Evolutionary conservation across 1,140 invertebrate genomes (phyloP).

Genomic region (Harlomillsia oculata): DNA sequence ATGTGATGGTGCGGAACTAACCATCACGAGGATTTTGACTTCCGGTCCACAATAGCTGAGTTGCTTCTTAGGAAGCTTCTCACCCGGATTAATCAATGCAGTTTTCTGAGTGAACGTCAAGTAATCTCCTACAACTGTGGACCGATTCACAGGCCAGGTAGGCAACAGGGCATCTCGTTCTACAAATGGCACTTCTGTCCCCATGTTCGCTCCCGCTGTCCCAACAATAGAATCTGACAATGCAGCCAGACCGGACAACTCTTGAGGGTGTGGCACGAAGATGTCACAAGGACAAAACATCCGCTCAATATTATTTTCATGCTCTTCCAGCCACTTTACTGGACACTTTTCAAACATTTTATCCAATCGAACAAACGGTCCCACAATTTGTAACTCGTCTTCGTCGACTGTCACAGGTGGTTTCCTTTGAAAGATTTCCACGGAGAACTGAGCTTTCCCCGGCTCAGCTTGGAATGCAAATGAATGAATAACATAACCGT

Average conservation of each 20-base stretch:
- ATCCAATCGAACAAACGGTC: not conserved
- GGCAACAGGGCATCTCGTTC: constrained; percentile 1
- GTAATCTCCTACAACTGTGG: constrained; percentile 9
- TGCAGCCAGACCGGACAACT: too few species aligned
- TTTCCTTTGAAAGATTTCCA: not conserved
- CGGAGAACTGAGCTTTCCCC: not conserved
- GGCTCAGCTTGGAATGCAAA: constrained; percentile 7
- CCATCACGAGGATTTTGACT: constrained; percentile 10
- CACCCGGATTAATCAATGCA: not conserved
- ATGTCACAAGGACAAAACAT: not conserved
- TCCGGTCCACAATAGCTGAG: not conserved
- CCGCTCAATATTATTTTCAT: not conserved
- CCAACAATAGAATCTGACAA: not conserved
- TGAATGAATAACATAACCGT: not conserved
- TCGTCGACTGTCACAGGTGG: not conserved
- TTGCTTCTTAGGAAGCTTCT: too few species aligned
- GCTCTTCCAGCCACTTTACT: not conserved
- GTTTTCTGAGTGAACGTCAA: not conserved
- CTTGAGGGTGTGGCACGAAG: too few species aligned
- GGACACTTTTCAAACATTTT: not conserved
- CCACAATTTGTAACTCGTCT: not conserved
- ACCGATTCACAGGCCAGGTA: constrained; percentile 7
- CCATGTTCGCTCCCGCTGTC: not conserved
- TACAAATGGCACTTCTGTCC: not conserved
- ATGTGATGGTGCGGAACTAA: constrained; percentile 17